Evolutionary conservation across 2,888 invertebrate genomes (phyloP).

Genomic region (Brachyopa scutellaris): DNA sequence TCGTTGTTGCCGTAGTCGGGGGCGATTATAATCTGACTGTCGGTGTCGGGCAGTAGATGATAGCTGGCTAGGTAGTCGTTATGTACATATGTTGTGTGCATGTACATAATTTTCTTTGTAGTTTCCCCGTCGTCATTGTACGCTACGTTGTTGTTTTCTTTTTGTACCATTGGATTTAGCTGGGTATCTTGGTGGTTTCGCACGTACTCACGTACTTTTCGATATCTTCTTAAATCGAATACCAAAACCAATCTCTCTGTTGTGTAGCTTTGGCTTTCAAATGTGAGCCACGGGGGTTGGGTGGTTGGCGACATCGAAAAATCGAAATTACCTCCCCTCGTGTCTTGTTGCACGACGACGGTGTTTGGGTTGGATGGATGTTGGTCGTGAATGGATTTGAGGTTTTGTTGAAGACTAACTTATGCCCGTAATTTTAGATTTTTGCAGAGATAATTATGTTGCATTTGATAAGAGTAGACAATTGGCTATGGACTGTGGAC

Average conservation of each 20-base stretch:
- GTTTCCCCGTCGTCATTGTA: background rate
- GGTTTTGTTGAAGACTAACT: constrained; percentile 5
- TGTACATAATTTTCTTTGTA: background rate
- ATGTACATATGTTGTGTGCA: too few relatives aligned
- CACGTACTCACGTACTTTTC: constrained; percentile 52
- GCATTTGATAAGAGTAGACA: background rate
- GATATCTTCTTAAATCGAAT: constrained; percentile 50
- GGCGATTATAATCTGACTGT: constrained; percentile 42
- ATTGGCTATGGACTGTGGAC: background rate
- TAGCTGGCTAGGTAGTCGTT: background rate
- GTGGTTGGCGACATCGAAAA: constrained; percentile 19
- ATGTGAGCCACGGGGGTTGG: constrained; percentile 17
- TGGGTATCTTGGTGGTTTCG: constrained; percentile 27
- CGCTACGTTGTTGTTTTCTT: constrained; percentile 14
- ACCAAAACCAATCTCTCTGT: constrained; percentile 34
- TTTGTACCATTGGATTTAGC: constrained; percentile 40
- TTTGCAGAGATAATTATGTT: constrained; percentile 8
- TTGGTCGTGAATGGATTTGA: background rate
- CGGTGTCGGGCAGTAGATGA: constrained; percentile 8
- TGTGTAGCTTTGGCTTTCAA: constrained; percentile 24
- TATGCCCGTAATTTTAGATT: background rate
- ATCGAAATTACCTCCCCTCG: constrained; percentile 2
- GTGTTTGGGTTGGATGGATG: background rate
- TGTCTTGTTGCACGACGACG: background rate
- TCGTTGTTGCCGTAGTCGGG: constrained; percentile 28